Evolutionary conservation across 2,888 invertebrate species (phyloP).

Genomic region (Carabus problematicus): DNA sequence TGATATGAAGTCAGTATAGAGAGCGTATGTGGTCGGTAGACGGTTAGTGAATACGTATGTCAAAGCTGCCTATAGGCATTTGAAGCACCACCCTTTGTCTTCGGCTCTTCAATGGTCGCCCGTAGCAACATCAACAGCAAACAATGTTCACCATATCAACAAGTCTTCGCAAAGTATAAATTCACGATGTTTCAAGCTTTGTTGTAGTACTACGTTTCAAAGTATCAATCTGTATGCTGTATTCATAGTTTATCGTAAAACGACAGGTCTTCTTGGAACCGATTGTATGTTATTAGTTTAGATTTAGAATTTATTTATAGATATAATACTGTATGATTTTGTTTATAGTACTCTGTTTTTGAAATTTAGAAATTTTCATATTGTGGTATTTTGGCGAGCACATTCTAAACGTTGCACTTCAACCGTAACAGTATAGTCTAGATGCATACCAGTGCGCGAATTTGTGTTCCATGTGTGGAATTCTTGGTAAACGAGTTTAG

Average conservation of each 20-base stretch:
- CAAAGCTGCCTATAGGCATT: slow-evolving; percentile 40
- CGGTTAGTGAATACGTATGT: slow-evolving; percentile 42
- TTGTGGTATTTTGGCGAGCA: too few species aligned
- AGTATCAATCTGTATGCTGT: slow-evolving; percentile 33
- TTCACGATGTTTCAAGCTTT: slow-evolving; percentile 3
- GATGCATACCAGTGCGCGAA: slow-evolving; percentile 33
- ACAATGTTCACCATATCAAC: slow-evolving; percentile 11
- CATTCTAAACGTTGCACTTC: too few species aligned
- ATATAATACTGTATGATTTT: too few species aligned
- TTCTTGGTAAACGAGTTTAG: slow-evolving; percentile 39
- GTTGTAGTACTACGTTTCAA: neutral
- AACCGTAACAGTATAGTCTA: too few species aligned
- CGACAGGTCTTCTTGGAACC: slow-evolving; percentile 21
- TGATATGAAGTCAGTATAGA: slow-evolving; percentile 50
- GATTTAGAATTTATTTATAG: too few species aligned
- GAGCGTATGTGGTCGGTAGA: slow-evolving; percentile 45
- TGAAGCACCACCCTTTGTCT: slow-evolving; percentile 7
- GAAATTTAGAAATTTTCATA: too few species aligned
- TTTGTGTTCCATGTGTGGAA: slow-evolving; percentile 39
- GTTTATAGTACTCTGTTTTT: too few species aligned
- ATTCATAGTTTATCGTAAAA: slow-evolving; percentile 37
- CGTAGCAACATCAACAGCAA: neutral
- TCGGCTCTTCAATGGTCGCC: neutral
- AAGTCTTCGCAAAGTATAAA: slow-evolving; percentile 1
- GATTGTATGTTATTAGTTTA: slow-evolving; percentile 18